These are phyloP conservation scores for Ifrita kowaldi DNA, from an alignment of 2,113 vertebrate species.

Conservation along the genomic window DNA sequence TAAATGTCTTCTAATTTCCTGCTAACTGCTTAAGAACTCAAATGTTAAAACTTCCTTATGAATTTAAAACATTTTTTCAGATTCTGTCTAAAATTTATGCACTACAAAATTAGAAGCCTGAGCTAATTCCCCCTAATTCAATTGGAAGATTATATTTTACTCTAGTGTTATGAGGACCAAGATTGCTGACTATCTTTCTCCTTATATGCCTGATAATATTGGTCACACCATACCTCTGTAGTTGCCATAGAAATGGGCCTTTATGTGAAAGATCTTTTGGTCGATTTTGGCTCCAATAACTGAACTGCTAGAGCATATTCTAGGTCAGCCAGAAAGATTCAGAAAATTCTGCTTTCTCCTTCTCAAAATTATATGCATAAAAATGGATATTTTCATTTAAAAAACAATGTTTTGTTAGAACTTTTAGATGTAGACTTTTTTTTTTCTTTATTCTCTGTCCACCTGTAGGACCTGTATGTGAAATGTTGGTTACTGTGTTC, in stretches of 20 bases:
- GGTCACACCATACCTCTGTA: not conserved
- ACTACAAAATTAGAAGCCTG: not conserved
- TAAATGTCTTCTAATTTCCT: not conserved
- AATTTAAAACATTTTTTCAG: not conserved
- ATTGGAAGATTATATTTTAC: not conserved
- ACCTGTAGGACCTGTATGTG: too few relatives aligned
- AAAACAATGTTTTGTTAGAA: not conserved
- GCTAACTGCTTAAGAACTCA: not conserved
- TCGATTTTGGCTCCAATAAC: not conserved
- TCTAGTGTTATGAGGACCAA: not conserved
- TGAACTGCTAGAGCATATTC: not conserved
- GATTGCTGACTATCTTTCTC: not conserved
- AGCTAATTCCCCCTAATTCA: not conserved
- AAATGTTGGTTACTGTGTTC: not conserved
- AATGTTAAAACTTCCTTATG: not conserved
- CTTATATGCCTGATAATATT: not conserved
- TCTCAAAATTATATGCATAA: not conserved
- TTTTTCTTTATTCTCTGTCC: not conserved
- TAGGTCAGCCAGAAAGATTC: not conserved
- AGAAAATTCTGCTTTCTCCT: not conserved
- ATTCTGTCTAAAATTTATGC: not conserved
- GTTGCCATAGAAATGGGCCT: not conserved
- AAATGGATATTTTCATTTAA: accelerated
- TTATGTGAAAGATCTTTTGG: not conserved
- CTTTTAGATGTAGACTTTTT: not conserved